phyloP scores from a whole-genome alignment of 2,888 invertebrate species.

The Hypsopygia costalis region DNA sequence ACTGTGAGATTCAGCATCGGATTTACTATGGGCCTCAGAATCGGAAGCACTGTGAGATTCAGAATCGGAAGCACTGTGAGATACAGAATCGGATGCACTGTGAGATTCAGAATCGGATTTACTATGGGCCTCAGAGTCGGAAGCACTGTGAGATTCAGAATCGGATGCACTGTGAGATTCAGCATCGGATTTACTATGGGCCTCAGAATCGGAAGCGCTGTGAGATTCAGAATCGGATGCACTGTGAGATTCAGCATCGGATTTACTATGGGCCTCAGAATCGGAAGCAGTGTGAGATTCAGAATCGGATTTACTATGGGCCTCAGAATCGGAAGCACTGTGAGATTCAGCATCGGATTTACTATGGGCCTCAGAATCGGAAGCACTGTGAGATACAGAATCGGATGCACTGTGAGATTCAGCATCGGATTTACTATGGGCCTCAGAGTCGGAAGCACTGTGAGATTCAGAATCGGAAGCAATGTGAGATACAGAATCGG shows the following conservation, averaged over 20 bases:
- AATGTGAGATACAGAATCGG: neutral
- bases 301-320: too few relatives aligned
- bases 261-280: too few relatives aligned
- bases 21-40: neutral
- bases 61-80: neutral
- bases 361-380: too few relatives aligned
- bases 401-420: neutral
- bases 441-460: neutral
- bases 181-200: too few relatives aligned
- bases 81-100: neutral
- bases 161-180: too few relatives aligned
- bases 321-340: too few relatives aligned
- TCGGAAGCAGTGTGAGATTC: too few relatives aligned
- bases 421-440: neutral
- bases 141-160: neutral
- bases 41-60: neutral
- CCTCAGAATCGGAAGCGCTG: too few relatives aligned
- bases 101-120: neutral
- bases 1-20: neutral
- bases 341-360: too few relatives aligned
- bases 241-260: too few relatives aligned
- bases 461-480: neutral
- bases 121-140: neutral
- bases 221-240: too few relatives aligned
- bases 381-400: too few relatives aligned